Conservation (phyloP, 2,113 vertebrate species). For the Argyrosomus japonicus region DNA sequence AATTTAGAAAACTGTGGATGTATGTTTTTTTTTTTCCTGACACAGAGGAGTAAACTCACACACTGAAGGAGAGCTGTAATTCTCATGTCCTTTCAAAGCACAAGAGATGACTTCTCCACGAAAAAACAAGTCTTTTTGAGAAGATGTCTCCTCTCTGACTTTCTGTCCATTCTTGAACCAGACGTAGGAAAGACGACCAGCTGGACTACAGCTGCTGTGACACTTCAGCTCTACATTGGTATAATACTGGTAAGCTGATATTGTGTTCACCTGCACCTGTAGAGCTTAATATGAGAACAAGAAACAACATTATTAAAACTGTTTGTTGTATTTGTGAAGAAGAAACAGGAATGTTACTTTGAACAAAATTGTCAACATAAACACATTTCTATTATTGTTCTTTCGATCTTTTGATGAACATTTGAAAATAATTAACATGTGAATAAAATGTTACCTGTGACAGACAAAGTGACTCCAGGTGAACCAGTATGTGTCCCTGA, state of each 20-base stretch:
- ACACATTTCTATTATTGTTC: too few species aligned
- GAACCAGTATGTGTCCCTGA: background rate
- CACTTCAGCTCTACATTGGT: background rate
- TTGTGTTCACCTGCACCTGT: too few species aligned
- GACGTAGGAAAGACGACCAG: background rate
- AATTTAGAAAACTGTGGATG: too few species aligned
- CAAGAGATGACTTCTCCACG: background rate
- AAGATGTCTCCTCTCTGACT: rapidly evolving
- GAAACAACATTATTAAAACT: too few species aligned
- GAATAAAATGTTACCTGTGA: constrained; percentile 29
- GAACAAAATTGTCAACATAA: background rate
- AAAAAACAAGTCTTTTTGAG: rapidly evolving
- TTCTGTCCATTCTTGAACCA: background rate
- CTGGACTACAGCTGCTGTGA: background rate
- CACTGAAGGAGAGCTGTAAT: too few species aligned
- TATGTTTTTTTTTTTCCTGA: too few species aligned
- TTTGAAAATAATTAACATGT: background rate
- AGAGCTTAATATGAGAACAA: too few species aligned
- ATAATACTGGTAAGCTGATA: too few species aligned
- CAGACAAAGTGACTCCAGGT: constrained; percentile 26
- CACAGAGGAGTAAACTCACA: too few species aligned
- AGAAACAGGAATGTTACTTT: background rate
- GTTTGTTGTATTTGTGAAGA: too few species aligned
- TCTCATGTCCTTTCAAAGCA: too few species aligned
- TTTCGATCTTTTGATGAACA: too few species aligned